Base-by-base conservation (phyloP, 1,140 invertebrate species). In the Brachionus paranguensis region DNA sequence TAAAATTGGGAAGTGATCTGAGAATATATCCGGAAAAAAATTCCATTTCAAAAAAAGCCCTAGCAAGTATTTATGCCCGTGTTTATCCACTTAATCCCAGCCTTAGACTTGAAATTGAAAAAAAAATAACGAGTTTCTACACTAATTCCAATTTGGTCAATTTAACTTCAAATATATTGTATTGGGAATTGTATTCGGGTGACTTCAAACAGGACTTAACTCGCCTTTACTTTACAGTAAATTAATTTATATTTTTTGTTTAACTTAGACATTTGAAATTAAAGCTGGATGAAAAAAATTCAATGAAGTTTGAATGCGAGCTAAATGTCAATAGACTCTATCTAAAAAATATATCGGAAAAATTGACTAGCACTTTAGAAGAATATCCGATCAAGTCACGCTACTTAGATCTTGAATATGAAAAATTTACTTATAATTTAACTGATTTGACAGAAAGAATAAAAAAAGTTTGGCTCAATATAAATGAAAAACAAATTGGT, bases 181-280 rank as follows among this genome's bases (percentile, higher is more conserved):
- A 64, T n/a, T 81, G 20, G n/a, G 78, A 81, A 68, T 20, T 81
- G 14, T 81, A 68, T 43, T 47, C 41, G 11, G 78, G 78, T 0
- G 17, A 65, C 27, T 64, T 14, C 12, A 55, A 24, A n/a, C 76
- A 79, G 24, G 41, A 64, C 53, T 60, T 79, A 60, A 60, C 43
- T 53, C 43, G 76, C 24, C 76, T 79, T 24, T 60, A 79, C 17
- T 79, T 37, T 20, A 79, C 76, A 55, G 76, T 55, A 33, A 79
- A 43, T 24, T 10, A 17, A 17, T 55, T 37, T 33, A 50, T 27
- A 47, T 12, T 17, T 53, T n/a, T 17, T 79, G 6, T 41, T 4
- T 8, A 11, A 45, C 17, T 17, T 3, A 72, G n/a, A 72, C 6
- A 12, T 72, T 72, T 43, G 17, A 10, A 20, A 41, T 45, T 43